Evolutionary conservation across 2,797 vertebrate species (phyloP).

Genomic region (Buceros bicornis): DNA sequence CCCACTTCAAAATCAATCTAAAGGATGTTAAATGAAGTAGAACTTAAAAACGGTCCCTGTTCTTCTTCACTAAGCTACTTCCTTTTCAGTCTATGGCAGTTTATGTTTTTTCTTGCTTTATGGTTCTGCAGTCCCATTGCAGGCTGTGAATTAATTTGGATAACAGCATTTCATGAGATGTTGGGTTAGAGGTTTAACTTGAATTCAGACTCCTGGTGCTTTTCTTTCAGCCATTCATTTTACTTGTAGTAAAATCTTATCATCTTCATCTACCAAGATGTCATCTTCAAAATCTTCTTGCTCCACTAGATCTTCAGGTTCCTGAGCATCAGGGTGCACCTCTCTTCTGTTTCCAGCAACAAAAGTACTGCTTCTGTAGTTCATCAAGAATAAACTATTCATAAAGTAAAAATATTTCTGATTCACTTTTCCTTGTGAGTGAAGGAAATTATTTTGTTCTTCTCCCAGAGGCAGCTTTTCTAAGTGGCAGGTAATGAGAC

Average conservation of each 20-base stretch:
- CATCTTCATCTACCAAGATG: not conserved
- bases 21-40: not conserved
- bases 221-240: not conserved
- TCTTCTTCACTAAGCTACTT: not conserved
- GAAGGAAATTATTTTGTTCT: not conserved
- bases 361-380: not conserved
- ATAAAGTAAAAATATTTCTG: not conserved
- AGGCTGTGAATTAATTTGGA: not conserved
- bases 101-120: not conserved
- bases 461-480: not conserved
- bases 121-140: not conserved
- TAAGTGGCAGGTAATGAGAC: not conserved
- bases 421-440: not conserved
- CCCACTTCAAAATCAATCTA: not conserved
- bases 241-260: not conserved
- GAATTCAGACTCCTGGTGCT: not conserved
- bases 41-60: not conserved
- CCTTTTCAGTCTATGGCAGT: not conserved
- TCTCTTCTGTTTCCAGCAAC: not conserved
- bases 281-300: not conserved
- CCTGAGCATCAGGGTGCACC: not conserved
- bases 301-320: not conserved
- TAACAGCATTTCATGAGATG: not conserved
- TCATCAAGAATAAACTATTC: not conserved
- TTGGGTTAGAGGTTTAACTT: not conserved